phyloP scores from a whole-genome alignment of 2,797 vertebrate species.

The Sitta carolinensis region DNA sequence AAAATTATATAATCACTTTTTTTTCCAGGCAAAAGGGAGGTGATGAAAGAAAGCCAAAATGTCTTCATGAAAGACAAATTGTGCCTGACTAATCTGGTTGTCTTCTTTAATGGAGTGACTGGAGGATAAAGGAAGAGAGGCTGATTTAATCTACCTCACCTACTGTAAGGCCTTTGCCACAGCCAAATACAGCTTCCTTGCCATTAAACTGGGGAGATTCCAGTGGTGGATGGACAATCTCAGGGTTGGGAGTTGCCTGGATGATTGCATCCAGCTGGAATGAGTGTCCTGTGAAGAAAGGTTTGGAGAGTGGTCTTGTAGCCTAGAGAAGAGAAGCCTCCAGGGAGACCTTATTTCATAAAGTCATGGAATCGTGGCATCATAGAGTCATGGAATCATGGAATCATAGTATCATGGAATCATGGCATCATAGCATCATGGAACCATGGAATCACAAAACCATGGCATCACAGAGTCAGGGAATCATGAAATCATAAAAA shows the following conservation, averaged over 20 bases:
- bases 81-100: neutral
- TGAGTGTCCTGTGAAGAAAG: neutral
- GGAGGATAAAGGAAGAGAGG: neutral
- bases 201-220: neutral
- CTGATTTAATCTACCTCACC: accelerated
- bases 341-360: neutral
- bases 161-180: neutral
- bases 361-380: neutral
- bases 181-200: neutral
- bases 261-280: neutral
- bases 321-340: neutral
- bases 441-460: too few species aligned
- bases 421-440: too few species aligned
- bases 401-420: too few species aligned
- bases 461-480: accelerated
- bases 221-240: accelerated
- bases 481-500: too few species aligned
- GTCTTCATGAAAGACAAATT: neutral
- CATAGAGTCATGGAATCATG: too few species aligned
- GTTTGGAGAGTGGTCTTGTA: neutral
- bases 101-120: neutral
- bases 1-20: neutral
- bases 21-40: neutral
- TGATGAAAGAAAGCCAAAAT: neutral
- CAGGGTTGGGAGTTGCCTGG: neutral